These are phyloP conservation scores for Ardeotis arabs DNA, from an alignment of 2,113 vertebrate genomes.

Conservation along the genomic window DNA sequence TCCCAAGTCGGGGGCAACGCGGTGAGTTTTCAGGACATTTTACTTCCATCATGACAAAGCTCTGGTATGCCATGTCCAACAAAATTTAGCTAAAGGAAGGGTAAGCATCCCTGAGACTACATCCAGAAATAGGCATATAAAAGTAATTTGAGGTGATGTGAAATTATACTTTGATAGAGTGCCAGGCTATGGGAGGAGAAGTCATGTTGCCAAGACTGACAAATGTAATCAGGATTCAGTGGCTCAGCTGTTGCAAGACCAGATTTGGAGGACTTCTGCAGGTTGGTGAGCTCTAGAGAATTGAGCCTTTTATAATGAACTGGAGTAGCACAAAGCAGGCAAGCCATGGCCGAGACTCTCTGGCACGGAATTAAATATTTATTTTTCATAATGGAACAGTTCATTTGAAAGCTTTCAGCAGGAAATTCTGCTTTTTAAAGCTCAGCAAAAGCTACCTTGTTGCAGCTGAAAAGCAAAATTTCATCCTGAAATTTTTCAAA, in stretches of 20 bases:
- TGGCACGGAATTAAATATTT: constrained; percentile 64
- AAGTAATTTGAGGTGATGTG: background rate
- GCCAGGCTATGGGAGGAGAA: constrained; percentile 43
- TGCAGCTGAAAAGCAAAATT: constrained; percentile 17
- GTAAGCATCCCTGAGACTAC: background rate
- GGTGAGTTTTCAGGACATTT: background rate
- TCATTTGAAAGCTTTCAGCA: constrained; percentile 56
- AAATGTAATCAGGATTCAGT: constrained; percentile 55
- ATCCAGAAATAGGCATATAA: background rate
- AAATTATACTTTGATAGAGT: constrained; percentile 18
- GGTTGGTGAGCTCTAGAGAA: constrained; percentile 64
- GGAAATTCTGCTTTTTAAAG: constrained; percentile 46
- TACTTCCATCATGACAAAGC: background rate
- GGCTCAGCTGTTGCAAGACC: constrained; percentile 57
- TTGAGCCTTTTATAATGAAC: constrained; percentile 56
- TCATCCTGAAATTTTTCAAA: background rate
- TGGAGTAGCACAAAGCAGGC: constrained; percentile 53
- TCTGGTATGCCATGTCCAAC: background rate
- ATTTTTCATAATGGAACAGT: constrained; percentile 61
- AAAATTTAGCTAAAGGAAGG: background rate
- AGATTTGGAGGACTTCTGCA: constrained; percentile 57
- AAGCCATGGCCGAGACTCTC: constrained; percentile 14
- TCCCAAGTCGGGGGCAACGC: background rate
- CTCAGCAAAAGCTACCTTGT: background rate
- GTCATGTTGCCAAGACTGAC: constrained; percentile 45